A percentile compares a stretch with the other conserved stretches of the same genome.
These are phyloP conservation scores for Caenorhabditis sp. DNA, from an alignment of 2,888 invertebrate species.

Conservation along the genomic window DNA sequence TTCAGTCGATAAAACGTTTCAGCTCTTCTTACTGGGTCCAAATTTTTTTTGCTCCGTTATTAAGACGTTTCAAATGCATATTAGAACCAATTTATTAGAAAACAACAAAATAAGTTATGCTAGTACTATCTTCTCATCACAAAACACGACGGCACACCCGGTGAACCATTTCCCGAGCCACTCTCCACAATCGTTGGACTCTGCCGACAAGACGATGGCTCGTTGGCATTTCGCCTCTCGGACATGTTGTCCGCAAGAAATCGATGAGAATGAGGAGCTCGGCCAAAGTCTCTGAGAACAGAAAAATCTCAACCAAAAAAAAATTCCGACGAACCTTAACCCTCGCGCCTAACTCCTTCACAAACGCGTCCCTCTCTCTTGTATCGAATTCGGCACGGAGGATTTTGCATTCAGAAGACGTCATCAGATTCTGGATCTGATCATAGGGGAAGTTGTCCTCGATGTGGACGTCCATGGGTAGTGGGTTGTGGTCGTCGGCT, in stretches of 20 bases:
- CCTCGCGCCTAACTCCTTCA: constrained; percentile 46
- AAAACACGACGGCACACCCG: constrained; percentile 80
- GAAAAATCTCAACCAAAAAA: too few relatives aligned
- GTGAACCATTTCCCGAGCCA: constrained; percentile 71
- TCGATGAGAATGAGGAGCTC: constrained; percentile 25
- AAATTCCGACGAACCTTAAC: constrained; percentile 43
- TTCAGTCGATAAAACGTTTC: constrained; percentile 72
- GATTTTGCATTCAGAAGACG: constrained; percentile 49
- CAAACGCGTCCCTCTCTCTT: constrained; percentile 33
- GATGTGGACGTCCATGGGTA: constrained; percentile 57
- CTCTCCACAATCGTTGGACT: constrained; percentile 67
- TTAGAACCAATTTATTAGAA: too few relatives aligned
- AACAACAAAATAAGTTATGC: not conserved
- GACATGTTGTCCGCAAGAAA: constrained; percentile 36
- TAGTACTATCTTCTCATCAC: constrained; percentile 61
- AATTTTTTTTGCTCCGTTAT: too few relatives aligned
- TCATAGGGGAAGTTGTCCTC: constrained; percentile 58
- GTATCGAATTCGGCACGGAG: constrained; percentile 40
- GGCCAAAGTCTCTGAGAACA: constrained; percentile 63
- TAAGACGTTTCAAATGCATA: too few relatives aligned
- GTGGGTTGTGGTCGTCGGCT: constrained; percentile 71
- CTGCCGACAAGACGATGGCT: constrained; percentile 69
- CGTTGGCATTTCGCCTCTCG: constrained; percentile 65
- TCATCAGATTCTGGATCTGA: constrained; percentile 39
- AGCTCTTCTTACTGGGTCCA: constrained; percentile 73